Evolutionary conservation across 2,888 invertebrate genomes (phyloP).

Genomic region (Microctonus hyperodae): DNA sequence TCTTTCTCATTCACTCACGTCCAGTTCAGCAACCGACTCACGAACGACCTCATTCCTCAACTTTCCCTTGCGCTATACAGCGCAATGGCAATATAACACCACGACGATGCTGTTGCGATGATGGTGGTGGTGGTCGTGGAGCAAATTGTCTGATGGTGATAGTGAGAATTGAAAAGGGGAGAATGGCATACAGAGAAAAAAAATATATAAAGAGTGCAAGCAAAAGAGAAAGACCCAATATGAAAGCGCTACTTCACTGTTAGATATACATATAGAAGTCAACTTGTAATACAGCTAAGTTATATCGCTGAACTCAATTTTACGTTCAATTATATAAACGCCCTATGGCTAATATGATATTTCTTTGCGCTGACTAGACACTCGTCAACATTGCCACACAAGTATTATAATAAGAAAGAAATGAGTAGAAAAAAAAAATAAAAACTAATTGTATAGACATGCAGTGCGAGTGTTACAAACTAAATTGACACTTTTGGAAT

Average conservation of each 20-base stretch:
- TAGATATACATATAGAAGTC: slow-evolving; percentile 38
- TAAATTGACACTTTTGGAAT: too few species aligned
- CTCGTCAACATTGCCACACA: too few species aligned
- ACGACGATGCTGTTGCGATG: background rate
- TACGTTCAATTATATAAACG: slow-evolving; percentile 43
- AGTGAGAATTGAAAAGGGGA: too few species aligned
- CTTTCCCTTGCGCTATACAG: slow-evolving; percentile 32
- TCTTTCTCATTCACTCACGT: slow-evolving; percentile 38
- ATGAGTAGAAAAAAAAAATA: background rate
- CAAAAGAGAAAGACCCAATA: background rate
- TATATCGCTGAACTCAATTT: slow-evolving; percentile 41
- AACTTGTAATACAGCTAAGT: too few species aligned
- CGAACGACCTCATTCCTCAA: slow-evolving; percentile 38
- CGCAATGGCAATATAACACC: background rate
- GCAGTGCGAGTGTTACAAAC: too few species aligned
- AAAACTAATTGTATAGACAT: too few species aligned
- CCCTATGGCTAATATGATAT: slow-evolving; percentile 8
- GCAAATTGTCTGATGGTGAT: background rate
- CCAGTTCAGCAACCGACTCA: slow-evolving; percentile 41
- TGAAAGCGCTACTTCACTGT: slow-evolving; percentile 35
- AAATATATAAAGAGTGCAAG: slow-evolving; percentile 9
- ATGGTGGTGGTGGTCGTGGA: slow-evolving; percentile 1
- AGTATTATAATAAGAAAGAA: background rate
- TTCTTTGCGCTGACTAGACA: slow-evolving; percentile 1
- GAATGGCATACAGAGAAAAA: too few species aligned